These are phyloP conservation scores for Muricea muricata DNA, from an alignment of 92 coral and sea anemone species.

Conservation along the genomic window DNA sequence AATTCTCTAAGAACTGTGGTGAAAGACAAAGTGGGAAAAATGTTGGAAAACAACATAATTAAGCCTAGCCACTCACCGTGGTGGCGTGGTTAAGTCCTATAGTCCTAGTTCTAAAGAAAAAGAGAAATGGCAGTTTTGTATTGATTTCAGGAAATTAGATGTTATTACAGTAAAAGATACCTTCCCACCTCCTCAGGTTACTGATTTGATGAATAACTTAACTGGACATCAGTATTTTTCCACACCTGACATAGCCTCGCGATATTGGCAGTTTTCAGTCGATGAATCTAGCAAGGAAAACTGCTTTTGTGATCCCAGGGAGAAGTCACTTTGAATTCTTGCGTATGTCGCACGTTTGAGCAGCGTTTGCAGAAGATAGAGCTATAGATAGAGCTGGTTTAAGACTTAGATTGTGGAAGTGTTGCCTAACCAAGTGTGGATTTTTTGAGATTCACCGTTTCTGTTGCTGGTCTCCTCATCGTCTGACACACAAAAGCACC, in stretches of 20 bases:
- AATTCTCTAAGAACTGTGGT: not conserved
- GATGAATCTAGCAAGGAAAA: conserved; percentile 29
- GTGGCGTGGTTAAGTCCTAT: conserved; percentile 64
- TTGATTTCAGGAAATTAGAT: conserved; percentile 52
- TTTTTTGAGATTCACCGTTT: not conserved
- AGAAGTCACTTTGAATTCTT: conserved; percentile 45
- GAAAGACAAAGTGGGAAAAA: not conserved
- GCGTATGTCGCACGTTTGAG: conserved; percentile 26
- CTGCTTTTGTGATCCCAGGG: conserved; percentile 42
- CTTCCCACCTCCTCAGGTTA: conserved; percentile 50
- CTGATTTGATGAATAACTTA: conserved; percentile 54
- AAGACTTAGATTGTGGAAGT: not conserved
- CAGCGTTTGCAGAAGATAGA: not conserved
- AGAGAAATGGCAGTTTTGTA: conserved; percentile 49
- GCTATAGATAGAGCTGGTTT: not conserved
- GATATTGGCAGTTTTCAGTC: conserved; percentile 54
- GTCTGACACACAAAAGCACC: not conserved
- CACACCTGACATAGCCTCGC: conserved; percentile 46
- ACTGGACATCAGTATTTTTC: conserved; percentile 47
- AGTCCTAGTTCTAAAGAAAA: conserved; percentile 39
- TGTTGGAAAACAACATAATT: not conserved
- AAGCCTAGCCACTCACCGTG: conserved; percentile 51
- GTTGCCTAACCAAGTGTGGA: not conserved
- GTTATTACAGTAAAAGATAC: conserved; percentile 62
- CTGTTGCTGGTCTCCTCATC: conserved; percentile 3